phyloP scores from a whole-genome alignment of 2,113 vertebrate genomes.

The Cariama cristata region DNA sequence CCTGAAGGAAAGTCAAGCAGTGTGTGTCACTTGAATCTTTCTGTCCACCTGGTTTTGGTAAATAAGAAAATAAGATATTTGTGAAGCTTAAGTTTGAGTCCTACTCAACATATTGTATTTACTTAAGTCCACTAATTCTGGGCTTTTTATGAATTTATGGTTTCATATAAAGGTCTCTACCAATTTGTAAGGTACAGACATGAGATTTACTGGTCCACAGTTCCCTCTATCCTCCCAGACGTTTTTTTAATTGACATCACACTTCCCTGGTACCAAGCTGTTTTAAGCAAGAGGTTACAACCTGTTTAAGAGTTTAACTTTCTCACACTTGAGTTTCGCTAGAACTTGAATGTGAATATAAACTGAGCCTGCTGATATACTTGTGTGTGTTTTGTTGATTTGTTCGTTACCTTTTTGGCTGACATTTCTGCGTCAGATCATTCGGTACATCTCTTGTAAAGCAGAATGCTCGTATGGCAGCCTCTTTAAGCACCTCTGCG shows the following conservation, averaged over 20 bases:
- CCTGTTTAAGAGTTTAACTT: slow-evolving; percentile 11
- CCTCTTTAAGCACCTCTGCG: neutral
- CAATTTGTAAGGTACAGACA: neutral
- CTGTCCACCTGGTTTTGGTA: neutral
- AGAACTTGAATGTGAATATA: neutral
- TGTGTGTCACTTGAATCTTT: neutral
- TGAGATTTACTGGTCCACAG: neutral
- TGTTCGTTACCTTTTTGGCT: neutral
- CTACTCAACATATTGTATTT: neutral
- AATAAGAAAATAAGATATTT: neutral
- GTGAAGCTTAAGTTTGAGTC: neutral
- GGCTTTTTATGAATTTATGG: neutral
- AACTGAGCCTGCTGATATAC: neutral
- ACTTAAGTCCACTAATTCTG: neutral
- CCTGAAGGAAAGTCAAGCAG: neutral
- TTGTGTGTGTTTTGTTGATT: neutral
- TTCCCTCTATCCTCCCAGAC: neutral
- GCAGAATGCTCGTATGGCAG: neutral
- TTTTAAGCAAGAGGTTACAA: neutral
- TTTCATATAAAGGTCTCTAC: neutral
- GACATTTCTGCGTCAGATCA: neutral
- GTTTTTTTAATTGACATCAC: neutral
- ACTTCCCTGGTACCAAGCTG: neutral
- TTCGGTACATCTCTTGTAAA: neutral
- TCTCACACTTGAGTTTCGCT: slow-evolving; percentile 1